Evolutionary conservation across 2,797 vertebrate species (phyloP), one percentile per base, ranked within the genome.

Genomic region (Carduelis carduelis): DNA sequence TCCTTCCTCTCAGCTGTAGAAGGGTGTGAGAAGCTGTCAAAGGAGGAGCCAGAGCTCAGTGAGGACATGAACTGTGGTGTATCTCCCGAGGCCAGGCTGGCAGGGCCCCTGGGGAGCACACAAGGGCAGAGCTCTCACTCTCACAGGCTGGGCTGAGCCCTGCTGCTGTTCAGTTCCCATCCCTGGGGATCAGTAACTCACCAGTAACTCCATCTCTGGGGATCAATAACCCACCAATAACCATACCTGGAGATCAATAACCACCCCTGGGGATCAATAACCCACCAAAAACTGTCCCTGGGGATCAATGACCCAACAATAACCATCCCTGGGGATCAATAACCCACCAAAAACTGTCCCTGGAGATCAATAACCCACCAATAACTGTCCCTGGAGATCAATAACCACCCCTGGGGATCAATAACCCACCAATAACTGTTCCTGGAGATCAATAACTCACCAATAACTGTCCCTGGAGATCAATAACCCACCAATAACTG

Each of bases 281-380:
- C 44, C 44, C 44, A 44, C 5, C 44, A 44, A 6, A 22, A 23
- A 46, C 46, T 5, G 13, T 6, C 44, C 52, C 52, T 53, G 52
- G 30, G 0, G 50, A 52, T 30, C 16, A 52, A 52, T 17, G 11
- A 11, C 49, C 26, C 47, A 26, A 14, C 47, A 49, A 16, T 27
- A 2, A 16, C 26, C 14, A 4, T 11, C 47, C 47, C 35, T 35
- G 35, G 35, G 9, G 35, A 52, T 52, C 50, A 30, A 8, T 52
- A 12, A 8, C 28, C 17, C 50, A 19, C 5, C 26, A 11, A 6
- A 5, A 1, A 6, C 50, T 4, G 1, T 8, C 28, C 50, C 50
- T 20, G 50, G 50, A 0, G 50, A 52, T 30, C 50, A 30, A 52
- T 18, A 30, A 12, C 50, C 28, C 50, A 27, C 47, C 47, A 26